Evolutionary conservation across 2,113 vertebrate species (phyloP).

Genomic region (Noctilio leporinus): DNA sequence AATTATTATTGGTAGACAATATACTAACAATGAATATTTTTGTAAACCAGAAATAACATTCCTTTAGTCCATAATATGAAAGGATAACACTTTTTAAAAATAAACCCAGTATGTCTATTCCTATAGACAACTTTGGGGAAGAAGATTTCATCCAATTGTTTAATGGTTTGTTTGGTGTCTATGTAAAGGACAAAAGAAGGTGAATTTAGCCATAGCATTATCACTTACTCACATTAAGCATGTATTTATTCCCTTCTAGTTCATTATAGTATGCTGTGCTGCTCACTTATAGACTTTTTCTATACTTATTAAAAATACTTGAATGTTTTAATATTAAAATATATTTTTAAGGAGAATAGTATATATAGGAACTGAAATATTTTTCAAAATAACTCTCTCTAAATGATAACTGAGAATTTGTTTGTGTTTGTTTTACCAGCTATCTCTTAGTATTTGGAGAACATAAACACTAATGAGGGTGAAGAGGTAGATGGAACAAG

Average conservation of each 20-base stretch:
- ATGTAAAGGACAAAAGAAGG: constrained; percentile 66
- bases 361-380: background rate
- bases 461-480: constrained; percentile 38
- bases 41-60: background rate
- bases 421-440: background rate
- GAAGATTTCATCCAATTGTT: constrained; percentile 49
- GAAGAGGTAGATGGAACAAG: constrained; percentile 48
- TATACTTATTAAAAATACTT: background rate
- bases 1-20: background rate
- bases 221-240: constrained; percentile 65
- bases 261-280: constrained; percentile 52
- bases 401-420: background rate
- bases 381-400: background rate
- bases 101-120: too few species aligned
- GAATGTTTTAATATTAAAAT: constrained; percentile 17
- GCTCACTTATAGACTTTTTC: background rate
- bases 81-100: background rate
- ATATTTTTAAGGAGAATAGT: background rate
- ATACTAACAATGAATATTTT: background rate
- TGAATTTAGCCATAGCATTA: constrained; percentile 59
- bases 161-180: constrained; percentile 49
- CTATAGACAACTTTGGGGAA: constrained; percentile 36
- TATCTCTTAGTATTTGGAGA: constrained; percentile 15
- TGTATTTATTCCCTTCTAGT: constrained; percentile 42
- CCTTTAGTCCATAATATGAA: constrained; percentile 30